phyloP scores from a whole-genome alignment of 2,888 invertebrate species.

The Xanthia icteritia region DNA sequence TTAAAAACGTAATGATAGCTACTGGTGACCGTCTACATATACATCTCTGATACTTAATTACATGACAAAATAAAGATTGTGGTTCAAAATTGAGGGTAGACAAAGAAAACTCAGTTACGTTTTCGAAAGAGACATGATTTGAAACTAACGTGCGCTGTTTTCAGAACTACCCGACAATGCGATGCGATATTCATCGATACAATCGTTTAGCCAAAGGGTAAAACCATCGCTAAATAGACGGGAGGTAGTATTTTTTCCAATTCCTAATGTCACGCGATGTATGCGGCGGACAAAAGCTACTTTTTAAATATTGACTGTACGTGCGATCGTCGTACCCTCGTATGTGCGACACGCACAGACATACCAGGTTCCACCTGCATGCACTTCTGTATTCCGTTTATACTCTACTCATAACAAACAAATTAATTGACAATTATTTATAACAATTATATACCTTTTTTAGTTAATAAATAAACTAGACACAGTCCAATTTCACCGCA shows the following conservation, averaged over 20 bases:
- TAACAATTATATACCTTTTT: conserved; percentile 17
- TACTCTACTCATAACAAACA: conserved; percentile 25
- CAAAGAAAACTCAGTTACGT: conserved; percentile 23
- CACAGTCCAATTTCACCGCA: conserved; percentile 46
- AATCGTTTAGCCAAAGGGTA: conserved; percentile 46
- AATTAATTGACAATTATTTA: conserved; percentile 30
- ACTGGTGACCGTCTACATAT: background rate
- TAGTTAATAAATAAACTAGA: conserved; percentile 35
- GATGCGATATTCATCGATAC: conserved; percentile 24
- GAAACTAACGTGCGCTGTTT: conserved; percentile 10
- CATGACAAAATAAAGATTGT: background rate
- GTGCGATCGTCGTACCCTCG: conserved; percentile 39
- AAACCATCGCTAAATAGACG: conserved; percentile 33
- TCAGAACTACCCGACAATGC: conserved; percentile 3
- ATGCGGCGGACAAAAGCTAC: conserved; percentile 53
- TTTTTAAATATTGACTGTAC: conserved; percentile 60
- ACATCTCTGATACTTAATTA: background rate
- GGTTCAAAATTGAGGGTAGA: conserved; percentile 16
- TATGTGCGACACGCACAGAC: conserved; percentile 50
- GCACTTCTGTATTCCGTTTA: conserved; percentile 32
- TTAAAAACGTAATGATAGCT: conserved; percentile 11
- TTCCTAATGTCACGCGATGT: conserved; percentile 60
- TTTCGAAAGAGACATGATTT: conserved; percentile 4
- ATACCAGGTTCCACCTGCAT: conserved; percentile 56
- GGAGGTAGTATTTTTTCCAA: conserved; percentile 46